phyloP scores from a whole-genome alignment of 2,797 vertebrate genomes.

The Anisognathus igniventris region DNA sequence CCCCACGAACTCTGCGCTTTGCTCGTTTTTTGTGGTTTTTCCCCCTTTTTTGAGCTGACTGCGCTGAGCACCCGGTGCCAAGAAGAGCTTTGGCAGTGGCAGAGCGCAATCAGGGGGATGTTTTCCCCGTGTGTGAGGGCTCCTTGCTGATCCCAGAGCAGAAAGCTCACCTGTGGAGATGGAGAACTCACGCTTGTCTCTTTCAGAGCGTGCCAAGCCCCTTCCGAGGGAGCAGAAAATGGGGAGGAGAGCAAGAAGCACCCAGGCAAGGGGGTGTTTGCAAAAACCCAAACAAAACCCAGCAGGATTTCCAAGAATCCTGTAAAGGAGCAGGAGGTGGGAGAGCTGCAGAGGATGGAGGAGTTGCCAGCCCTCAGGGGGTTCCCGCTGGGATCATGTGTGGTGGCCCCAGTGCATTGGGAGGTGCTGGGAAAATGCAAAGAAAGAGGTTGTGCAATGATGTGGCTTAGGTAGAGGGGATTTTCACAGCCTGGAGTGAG shows the following conservation, averaged over 20 bases:
- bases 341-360: neutral
- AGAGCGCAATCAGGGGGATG: neutral
- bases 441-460: neutral
- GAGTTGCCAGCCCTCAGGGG: neutral
- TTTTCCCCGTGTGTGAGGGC: neutral
- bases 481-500: neutral
- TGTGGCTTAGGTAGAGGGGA: neutral
- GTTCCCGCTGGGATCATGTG: fast-evolving
- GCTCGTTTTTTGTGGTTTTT: fast-evolving
- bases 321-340: neutral
- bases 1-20: neutral
- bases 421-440: neutral
- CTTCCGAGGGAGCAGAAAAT: neutral
- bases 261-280: neutral
- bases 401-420: neutral
- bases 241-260: neutral
- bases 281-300: neutral
- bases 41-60: neutral
- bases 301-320: fast-evolving
- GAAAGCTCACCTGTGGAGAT: neutral
- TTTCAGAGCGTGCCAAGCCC: neutral
- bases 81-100: neutral
- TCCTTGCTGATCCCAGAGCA: neutral
- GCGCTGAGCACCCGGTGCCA: neutral
- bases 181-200: neutral